Conservation (phyloP, 2,113 vertebrate genomes). For the Corapipo altera region DNA sequence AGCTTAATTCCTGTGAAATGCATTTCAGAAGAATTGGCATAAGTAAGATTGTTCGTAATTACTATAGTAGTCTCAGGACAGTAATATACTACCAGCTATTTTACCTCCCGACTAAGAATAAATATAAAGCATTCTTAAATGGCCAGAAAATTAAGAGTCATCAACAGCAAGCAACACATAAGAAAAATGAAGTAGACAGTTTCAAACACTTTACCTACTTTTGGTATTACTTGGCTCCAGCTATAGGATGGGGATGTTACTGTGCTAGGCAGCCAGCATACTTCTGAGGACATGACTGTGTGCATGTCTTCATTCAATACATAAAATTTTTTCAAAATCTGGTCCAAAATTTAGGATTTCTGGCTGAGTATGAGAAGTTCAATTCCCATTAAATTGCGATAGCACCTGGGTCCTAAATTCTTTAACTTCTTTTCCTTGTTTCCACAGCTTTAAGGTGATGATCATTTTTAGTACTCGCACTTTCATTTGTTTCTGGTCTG, state of each 20-base stretch:
- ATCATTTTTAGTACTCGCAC: neutral
- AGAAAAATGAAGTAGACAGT: neutral
- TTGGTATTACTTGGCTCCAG: neutral
- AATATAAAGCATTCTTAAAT: neutral
- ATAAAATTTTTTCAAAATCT: neutral
- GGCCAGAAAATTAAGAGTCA: neutral
- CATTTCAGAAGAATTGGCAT: neutral
- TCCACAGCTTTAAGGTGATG: neutral
- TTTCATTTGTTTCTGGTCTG: neutral
- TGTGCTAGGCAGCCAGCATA: neutral
- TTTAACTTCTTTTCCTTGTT: neutral
- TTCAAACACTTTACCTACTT: neutral
- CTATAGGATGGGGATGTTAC: neutral
- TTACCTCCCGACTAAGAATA: neutral
- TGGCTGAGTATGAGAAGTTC: neutral
- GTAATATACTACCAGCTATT: neutral
- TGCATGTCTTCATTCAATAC: neutral
- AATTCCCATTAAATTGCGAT: neutral
- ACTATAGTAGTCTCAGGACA: neutral
- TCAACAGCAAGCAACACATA: neutral
- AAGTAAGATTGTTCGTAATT: neutral
- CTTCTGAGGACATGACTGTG: neutral
- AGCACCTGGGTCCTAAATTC: neutral
- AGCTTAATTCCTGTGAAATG: neutral
- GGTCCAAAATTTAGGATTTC: neutral